Percentiles rank a stretch among this genome's conserved stretches.
Evolutionary conservation across 1,140 invertebrate species (phyloP).

Genomic region (Heliconius melpomene): DNA sequence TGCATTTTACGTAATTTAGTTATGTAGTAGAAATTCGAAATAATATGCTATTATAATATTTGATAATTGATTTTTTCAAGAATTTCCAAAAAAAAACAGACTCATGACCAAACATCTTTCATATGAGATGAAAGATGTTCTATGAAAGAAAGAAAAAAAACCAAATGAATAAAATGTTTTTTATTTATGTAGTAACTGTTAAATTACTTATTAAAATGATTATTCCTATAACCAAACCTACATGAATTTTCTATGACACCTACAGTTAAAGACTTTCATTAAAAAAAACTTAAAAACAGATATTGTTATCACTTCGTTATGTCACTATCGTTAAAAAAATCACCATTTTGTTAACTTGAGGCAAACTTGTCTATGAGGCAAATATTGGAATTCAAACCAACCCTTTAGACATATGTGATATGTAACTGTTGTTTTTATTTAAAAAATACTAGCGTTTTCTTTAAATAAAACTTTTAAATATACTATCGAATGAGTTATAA

Average conservation of each 20-base stretch:
- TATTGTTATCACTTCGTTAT: neutral
- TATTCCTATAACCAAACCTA: too few species aligned
- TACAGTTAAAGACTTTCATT: too few species aligned
- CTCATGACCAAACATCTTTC: too few species aligned
- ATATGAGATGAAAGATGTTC: too few species aligned
- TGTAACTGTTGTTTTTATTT: neutral
- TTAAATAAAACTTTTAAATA: neutral
- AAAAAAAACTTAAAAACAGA: too few species aligned
- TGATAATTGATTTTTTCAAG: neutral
- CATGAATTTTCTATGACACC: too few species aligned
- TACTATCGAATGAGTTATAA: neutral
- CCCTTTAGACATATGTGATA: neutral
- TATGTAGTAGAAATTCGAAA: neutral
- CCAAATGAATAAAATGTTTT: too few species aligned
- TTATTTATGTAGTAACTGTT: too few species aligned
- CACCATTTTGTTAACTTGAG: neutral
- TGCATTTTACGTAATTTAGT: neutral
- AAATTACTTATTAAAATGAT: too few species aligned
- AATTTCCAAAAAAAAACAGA: too few species aligned
- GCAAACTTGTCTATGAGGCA: neutral
- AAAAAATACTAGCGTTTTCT: neutral
- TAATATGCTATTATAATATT: neutral
- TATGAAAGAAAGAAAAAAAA: too few species aligned
- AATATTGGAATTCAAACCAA: neutral
- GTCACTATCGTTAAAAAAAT: neutral